Percentiles rank a stretch among this genome's conserved stretches.
Conservation (phyloP, 2,113 vertebrate species). For the Crotalus viridis region DNA sequence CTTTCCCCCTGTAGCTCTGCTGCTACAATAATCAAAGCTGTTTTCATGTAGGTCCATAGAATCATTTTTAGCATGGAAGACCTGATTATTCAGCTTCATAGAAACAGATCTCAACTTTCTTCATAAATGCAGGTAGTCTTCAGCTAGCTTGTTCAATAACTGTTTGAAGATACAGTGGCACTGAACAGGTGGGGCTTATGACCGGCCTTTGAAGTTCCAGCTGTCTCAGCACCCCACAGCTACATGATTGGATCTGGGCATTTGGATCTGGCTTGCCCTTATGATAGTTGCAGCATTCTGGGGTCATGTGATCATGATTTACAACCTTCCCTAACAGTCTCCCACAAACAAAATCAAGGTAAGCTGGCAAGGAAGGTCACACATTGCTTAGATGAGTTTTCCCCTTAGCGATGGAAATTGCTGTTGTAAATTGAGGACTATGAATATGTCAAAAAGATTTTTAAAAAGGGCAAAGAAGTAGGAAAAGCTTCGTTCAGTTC, state of each 20-base stretch:
- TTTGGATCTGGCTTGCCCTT: not conserved
- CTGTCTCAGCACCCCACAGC: not conserved
- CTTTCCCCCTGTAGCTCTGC: not conserved
- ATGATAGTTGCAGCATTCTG: not conserved
- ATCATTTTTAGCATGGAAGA: not conserved
- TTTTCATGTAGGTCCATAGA: not conserved
- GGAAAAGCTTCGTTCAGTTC: too few species aligned
- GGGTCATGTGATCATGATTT: not conserved
- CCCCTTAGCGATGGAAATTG: not conserved
- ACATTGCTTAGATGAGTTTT: not conserved
- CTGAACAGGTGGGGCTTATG: not conserved
- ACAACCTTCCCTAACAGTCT: too few species aligned
- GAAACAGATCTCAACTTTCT: not conserved
- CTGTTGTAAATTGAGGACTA: not conserved
- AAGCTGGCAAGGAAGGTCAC: not conserved
- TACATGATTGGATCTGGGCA: not conserved
- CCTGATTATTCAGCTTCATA: not conserved
- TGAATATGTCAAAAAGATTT: not conserved
- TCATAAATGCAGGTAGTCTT: not conserved
- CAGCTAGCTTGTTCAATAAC: not conserved
- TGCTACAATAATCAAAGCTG: not conserved
- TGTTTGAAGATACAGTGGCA: not conserved
- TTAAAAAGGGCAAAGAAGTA: too few species aligned
- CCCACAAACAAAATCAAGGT: too few species aligned
- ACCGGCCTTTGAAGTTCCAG: not conserved